Evolutionary conservation across 2,113 vertebrate species (phyloP).

Genomic region (Bubalus kerabau): DNA sequence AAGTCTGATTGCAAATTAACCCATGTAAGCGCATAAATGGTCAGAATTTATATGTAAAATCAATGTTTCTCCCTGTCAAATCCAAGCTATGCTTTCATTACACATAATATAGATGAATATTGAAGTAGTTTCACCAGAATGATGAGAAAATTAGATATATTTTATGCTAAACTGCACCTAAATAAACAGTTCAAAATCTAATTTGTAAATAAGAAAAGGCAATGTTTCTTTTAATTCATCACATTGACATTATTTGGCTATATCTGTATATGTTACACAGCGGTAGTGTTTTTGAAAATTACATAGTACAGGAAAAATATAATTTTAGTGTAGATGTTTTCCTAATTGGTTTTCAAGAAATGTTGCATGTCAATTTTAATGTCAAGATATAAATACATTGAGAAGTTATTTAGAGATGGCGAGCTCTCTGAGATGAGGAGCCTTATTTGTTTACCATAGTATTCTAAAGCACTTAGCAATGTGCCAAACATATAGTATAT

Average conservation of each 20-base stretch:
- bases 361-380: neutral
- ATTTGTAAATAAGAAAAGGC: neutral
- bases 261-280: neutral
- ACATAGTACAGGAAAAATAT: neutral
- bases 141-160: neutral
- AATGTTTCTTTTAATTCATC: neutral
- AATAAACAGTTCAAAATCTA: neutral
- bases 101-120: neutral
- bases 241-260: neutral
- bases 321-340: neutral
- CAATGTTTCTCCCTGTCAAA: neutral
- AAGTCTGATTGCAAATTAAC: neutral
- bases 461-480: neutral
- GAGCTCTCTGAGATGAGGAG: neutral
- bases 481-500: neutral
- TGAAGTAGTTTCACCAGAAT: neutral
- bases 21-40: neutral
- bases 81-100: neutral
- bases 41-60: slow-evolving; percentile 4
- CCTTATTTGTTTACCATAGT: neutral
- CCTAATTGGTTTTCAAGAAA: neutral
- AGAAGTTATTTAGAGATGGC: neutral
- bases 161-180: neutral
- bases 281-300: neutral
- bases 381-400: neutral